Conservation (phyloP, 2,113 vertebrate genomes). For the Scatophagus argus region DNA sequence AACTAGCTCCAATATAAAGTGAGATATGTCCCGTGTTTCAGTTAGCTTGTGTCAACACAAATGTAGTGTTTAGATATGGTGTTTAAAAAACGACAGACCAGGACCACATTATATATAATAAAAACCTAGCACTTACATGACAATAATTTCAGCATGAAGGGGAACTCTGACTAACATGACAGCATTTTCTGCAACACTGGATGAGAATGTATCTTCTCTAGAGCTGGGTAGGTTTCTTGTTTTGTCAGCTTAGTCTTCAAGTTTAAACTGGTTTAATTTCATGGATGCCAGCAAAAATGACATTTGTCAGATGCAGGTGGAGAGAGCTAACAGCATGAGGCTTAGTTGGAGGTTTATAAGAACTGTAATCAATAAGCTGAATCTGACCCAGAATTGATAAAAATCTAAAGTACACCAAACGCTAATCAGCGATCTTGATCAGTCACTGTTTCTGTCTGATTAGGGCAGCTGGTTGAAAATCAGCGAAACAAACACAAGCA, state of each 20-base stretch:
- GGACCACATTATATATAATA: too few relatives aligned
- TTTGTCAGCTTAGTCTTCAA: too few relatives aligned
- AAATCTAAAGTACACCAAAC: background rate
- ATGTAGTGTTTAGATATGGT: background rate
- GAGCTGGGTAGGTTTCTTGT: too few relatives aligned
- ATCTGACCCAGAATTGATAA: background rate
- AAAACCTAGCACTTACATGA: too few relatives aligned
- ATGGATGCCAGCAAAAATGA: too few relatives aligned
- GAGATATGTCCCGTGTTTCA: background rate
- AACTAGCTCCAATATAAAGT: background rate
- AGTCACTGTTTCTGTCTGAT: background rate
- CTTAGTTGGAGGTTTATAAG: too few relatives aligned
- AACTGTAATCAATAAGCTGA: background rate
- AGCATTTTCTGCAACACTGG: conserved; percentile 1
- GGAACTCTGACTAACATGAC: background rate
- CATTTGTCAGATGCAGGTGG: too few relatives aligned
- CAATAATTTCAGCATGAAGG: background rate
- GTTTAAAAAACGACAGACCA: background rate
- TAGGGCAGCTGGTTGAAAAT: background rate
- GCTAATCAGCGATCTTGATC: background rate
- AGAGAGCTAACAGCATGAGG: too few relatives aligned
- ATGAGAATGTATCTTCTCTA: background rate
- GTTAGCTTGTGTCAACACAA: background rate
- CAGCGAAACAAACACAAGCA: background rate
- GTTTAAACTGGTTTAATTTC: too few relatives aligned